Evolutionary conservation across 37 sponge, comb jelly and placozoan species (phyloP).

Genomic region (Ianthella basta): DNA sequence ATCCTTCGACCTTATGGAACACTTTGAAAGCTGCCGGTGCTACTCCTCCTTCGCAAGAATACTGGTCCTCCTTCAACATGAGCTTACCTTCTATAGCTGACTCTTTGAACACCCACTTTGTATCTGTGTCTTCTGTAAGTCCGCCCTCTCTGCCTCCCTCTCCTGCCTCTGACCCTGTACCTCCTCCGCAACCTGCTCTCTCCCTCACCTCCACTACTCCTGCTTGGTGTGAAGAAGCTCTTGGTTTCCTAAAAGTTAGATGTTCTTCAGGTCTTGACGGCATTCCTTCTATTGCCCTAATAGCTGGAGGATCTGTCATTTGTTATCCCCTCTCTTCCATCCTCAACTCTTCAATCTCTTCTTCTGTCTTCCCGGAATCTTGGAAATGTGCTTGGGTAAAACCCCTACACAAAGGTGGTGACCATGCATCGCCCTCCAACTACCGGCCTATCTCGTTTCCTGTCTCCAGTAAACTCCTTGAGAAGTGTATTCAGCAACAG

Average conservation of each 20-base stretch:
- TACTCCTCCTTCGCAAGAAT: neutral
- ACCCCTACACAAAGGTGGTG: conserved; percentile 16
- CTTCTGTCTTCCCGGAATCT: conserved; percentile 6
- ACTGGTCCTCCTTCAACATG: conserved; percentile 7
- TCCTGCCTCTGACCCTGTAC: neutral
- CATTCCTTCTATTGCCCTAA: neutral
- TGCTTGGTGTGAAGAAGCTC: conserved; percentile 9
- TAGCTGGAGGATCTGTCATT: neutral
- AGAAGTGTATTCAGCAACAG: neutral
- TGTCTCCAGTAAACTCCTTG: neutral
- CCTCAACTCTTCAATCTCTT: neutral
- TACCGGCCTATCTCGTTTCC: conserved; percentile 9
- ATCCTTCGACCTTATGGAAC: neutral
- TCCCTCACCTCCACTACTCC: neutral
- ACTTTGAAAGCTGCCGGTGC: neutral
- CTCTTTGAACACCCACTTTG: neutral
- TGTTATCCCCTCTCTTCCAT: conserved; percentile 10
- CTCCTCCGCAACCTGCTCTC: neutral
- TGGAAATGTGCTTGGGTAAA: conserved; percentile 4
- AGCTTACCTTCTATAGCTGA: neutral
- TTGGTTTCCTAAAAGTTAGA: neutral
- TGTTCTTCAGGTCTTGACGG: conserved; percentile 10
- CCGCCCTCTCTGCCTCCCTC: neutral
- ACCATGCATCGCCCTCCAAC: neutral
- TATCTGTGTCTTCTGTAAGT: neutral